Base-by-base conservation (phyloP, 2,797 vertebrate genomes). In the Syncerus caffer region DNA sequence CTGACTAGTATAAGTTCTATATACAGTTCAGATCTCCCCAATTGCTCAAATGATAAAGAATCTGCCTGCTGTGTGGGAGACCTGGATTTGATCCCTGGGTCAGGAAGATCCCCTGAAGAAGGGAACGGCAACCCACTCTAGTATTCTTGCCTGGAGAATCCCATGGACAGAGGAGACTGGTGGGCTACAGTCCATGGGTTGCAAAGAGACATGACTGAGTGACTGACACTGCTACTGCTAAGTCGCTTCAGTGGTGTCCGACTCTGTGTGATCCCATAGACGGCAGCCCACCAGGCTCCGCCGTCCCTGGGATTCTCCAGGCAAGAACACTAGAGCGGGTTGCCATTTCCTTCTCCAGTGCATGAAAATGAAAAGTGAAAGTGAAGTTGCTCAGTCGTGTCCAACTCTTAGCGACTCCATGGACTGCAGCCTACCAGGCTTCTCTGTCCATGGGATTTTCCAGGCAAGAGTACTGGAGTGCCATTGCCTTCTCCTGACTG, bases 151-250 rank as follows among this genome's bases (percentile, higher is more conserved):
- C 64, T 38, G 64, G n/a, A 71, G 64, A 71, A 71, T 71, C 64
- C n/a, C 64, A 21, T 12, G n/a, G n/a, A 71, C 10, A 3, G 64
- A 11, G 4, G n/a, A 71, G n/a, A 4, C 19, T 38, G n/a, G 64
- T 0, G 8, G 64, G n/a, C 64, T 71, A 71, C 2, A 12, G 17
- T 21, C 19, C 4, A 38, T 71, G n/a, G n/a, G n/a, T 23, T 1
- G 9, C 64, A 38, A 38, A 38, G n/a, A 71, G 64, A 21, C 19
- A 38, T 0, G 64, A 23, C 10, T 71, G 64, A 71, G n/a, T 71
- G n/a, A 21, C 64, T 67, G 9, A 71, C 64, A 21, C n/a, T 17
- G 42, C 42, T 42, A 42, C 42, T 42, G 42, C 42, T 42, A 42
- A 42, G 42, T 42, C 42, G 1, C 42, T 42, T 42, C 42, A 42